Base-by-base conservation (phyloP, 2,113 vertebrate genomes). In the Dicaeum eximium region DNA sequence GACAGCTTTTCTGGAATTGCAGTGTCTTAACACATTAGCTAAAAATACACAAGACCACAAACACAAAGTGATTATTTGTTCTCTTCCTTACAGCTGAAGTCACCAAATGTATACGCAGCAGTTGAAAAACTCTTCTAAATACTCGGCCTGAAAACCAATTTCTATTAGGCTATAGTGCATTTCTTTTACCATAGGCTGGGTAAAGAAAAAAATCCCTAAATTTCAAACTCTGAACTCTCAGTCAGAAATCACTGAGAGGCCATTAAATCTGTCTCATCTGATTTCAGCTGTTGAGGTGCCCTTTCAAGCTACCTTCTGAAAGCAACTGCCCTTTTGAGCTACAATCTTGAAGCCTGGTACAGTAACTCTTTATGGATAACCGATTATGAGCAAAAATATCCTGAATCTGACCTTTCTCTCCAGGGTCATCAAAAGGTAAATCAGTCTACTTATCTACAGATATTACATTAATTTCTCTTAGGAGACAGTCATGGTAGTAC, bases 251-350 rank as follows among this genome's bases (percentile, higher is more conserved):
- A 88, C 84, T 84, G 82, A 79, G 90, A 91, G 84, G 65, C 78
- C 48, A 93, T 95, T 94, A 96, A 91, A 94, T 70, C 80, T 94
- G 94, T 91, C 93, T 96, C 75, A 90, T 96, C 88, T 61, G 40
- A 95, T 97, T 96, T 92, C 69, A 91, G 88, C 74, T 96, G 75
- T 92, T 90, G 50, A 92, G 90, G 79, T 96, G 92, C 95, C 92
- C 96, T 96, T 97, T 97, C 2, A 22, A 96, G 90, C 78, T 91
- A 56, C 89, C 94, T 92, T 92, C 90, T 88, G 73, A 89, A 95
- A 94, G 72, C 84, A 95, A 86, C 64, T 97, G 96, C 96, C 96
- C 97, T 97, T 97, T 97, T 45, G 95, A 94, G 81, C 83, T 93
- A 86, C 45, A 66, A 6, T 89, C 66, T 30, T 73, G 71, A 94